Evolutionary conservation across 92 coral and sea anemone genomes (phyloP), one percentile per base, ranked within the genome.

Genomic region (Virgularia gustaviana): DNA sequence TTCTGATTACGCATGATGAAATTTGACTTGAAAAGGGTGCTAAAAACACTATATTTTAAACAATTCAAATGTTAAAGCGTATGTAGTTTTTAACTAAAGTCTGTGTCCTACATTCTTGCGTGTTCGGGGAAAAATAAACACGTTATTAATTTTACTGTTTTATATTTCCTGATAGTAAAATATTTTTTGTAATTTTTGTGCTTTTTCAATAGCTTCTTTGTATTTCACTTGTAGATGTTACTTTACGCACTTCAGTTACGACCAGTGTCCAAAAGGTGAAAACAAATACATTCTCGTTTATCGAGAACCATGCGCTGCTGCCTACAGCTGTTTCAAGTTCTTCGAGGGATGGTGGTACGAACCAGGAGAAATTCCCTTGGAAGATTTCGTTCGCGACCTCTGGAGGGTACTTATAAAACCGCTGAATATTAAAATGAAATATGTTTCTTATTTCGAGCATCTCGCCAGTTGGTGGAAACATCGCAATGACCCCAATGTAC

Each of bases 401-500:
- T 65, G 22, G 27, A 19, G 23, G 11, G n/a, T 12, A n/a, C 35
- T 15, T 1, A 56, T n/a, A 0, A 31, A 1, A 42, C 29, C 55
- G 15, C 27, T 41, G 65, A 75, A 15, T 54, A n/a, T n/a, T n/a
- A 58, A 66, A 55, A 79, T 81, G 63, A 32, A 59, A 29, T 35
- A 45, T 12, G 78, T 72, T 16, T 58, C 71, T 36, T 79, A 75
- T 60, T 55, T 70, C 30, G 65, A 56, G 41, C 80, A 84, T 52
- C 61, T 75, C 36, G 28, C 53, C 4, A 76, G 72, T 54, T 84
- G 88, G 88, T 84, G 85, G 85, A 29, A 52, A 27, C 79, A 75
- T 54, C 54, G 76, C 37, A 28, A 79, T 15, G 79, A 79, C 9
- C 39, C 63, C 2, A 75, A 84, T 36, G 77, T 84, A 45, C 55